Base-by-base conservation (phyloP, 2,113 vertebrate genomes). In the Ameiurus melas region DNA sequence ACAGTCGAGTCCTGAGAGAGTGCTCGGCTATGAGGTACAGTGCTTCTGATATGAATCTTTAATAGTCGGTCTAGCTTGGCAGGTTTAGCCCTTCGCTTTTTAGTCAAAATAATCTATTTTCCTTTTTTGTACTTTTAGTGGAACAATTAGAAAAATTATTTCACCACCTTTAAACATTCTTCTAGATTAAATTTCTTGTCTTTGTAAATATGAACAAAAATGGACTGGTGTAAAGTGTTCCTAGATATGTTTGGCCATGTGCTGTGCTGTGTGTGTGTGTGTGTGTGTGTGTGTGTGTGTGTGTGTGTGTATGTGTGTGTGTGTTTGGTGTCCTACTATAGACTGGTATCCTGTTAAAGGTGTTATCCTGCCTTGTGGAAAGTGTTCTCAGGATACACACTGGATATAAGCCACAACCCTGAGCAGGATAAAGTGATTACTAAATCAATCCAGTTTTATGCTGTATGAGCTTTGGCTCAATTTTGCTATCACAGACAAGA, bases 11-110 rank as follows among this genome's bases (percentile, higher is more conserved):
- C 95, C 96, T 71, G 97, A 98, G 66, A 96, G 96, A 93, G 95
- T 99, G 85, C 96, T 98, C 14, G 98, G 98, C 91, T 98, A 98
- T 13, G 98, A 99, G 97, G 98, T 99, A 94, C 85, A 86, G 75
- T 71, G 60, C 60, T 58, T 17, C 30, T 84, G 68, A 33, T 83
- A 36, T 53, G n/a, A 68, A 51, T 30, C 16, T 39, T 85, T 36
- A n/a, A 36, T 14, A 57, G 33, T 57, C 30, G 25, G 53, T 33
- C 55, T 36, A 36, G 55, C 53, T 58, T 58, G 19, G 55, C 9
- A 81, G 4, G 30, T 81, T 30, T 81, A 20, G 8, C 25, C 30
- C 6, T n/a, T 78, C 39, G 20, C 39, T 47, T 51, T 55, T 27
- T 8, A 47, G n/a, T 68, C 10, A 75, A 77, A 25, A 47, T 47